Evolutionary conservation across 1,140 invertebrate species (phyloP), one percentile per base, ranked within the genome.

Genomic region (Potamilus streckersoni): DNA sequence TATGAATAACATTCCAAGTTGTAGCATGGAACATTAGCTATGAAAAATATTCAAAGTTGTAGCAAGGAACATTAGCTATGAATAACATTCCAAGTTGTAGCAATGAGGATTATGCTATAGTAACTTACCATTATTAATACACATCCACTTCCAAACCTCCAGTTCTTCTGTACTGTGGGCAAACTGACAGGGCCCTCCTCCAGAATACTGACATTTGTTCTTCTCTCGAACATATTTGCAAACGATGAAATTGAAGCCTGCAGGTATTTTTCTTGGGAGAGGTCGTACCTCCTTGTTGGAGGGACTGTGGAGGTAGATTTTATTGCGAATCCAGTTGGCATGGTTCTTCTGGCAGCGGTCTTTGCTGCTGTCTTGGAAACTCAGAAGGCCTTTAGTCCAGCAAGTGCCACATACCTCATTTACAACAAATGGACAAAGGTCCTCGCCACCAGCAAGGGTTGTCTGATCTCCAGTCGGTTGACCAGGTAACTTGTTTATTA

Each of bases 101-200:
- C 38, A 6, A 38, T 1, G 38, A 38, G 38, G 4, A 38, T 38
- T 19, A 67, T n/a, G 8, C 19, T 67, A 61, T 3, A n/a, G 17
- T 19, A 17, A 77, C 74, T 83, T 80, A 87, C 85, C 67, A 19
- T 81, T 79, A 79, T 85, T 80, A 23, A 76, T 78, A 73, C 83
- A 80, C 85, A 87, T 85, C 76, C 80, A 87, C 27, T 78, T 83
- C 88, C 88, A 89, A 0, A 86, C 74, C 4, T 97, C 95, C 17
- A 96, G 90, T 89, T 98, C 96, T 80, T 96, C 95, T 74, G 95
- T 93, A 27, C 94, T 95, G 89, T 98, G 96, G 23, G 96, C 96
- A 91, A 96, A 97, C 2, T 95, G 96, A 88, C 96, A 98, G 80
- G 93, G 93, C n/a, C 93, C 93, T 4, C 95, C 94, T 20, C 96